Evolutionary conservation across 1,140 invertebrate genomes (phyloP).

Genomic region (Hestina assimilis): DNA sequence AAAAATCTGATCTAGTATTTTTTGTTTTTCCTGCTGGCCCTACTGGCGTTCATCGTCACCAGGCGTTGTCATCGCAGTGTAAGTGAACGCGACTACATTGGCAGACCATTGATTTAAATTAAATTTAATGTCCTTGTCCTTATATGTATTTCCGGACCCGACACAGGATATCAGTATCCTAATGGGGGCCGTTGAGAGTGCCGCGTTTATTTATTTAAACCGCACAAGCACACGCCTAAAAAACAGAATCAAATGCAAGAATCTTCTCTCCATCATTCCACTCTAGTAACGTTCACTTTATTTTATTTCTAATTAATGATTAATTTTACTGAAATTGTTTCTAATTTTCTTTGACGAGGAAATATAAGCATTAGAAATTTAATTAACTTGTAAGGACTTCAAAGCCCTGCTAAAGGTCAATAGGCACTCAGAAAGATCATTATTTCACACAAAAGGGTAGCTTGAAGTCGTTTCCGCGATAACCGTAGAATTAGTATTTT

Average conservation of each 20-base stretch:
- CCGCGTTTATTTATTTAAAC: too few relatives aligned
- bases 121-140: too few relatives aligned
- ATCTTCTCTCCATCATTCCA: neutral
- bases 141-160: too few relatives aligned
- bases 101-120: too few relatives aligned
- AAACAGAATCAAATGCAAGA: constrained; percentile 3
- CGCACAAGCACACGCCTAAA: too few relatives aligned
- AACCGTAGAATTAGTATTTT: constrained; percentile 4
- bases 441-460: constrained; percentile 53
- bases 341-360: constrained; percentile 60
- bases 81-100: too few relatives aligned
- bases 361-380: constrained; percentile 62
- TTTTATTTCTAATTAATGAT: constrained; percentile 18
- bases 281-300: neutral
- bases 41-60: too few relatives aligned
- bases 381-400: constrained; percentile 54
- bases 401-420: constrained; percentile 50
- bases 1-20: too few relatives aligned
- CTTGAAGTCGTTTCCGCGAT: constrained; percentile 43
- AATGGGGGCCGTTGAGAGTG: too few relatives aligned
- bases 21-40: too few relatives aligned
- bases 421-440: constrained; percentile 40
- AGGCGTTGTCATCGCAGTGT: too few relatives aligned
- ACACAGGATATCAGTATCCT: too few relatives aligned
- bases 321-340: constrained; percentile 22